Evolutionary conservation across 2,888 invertebrate species (phyloP).

Genomic region (Rhingia campestris): DNA sequence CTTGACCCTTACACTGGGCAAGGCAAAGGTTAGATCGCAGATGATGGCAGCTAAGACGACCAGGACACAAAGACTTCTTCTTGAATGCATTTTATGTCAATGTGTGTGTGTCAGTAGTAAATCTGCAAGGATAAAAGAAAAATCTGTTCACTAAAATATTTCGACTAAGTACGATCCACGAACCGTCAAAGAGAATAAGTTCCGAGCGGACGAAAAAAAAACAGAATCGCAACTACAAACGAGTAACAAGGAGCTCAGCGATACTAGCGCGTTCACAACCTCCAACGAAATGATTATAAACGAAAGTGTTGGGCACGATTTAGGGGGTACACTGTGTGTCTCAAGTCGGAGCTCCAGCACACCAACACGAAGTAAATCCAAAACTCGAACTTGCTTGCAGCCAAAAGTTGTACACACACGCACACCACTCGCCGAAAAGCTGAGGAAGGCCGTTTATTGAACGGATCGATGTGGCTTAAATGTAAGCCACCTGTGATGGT

Average conservation of each 20-base stretch:
- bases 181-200: conserved; percentile 41
- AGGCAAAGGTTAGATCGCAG: conserved; percentile 77
- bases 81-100: conserved; percentile 78
- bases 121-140: conserved; percentile 58
- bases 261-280: conserved; percentile 83
- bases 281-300: conserved; percentile 83
- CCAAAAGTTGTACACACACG: conserved; percentile 76
- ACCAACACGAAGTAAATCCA: conserved; percentile 31
- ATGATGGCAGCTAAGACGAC: conserved; percentile 76
- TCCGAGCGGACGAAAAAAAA: conserved; percentile 41
- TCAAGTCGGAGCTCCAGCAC: conserved; percentile 45
- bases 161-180: conserved; percentile 26
- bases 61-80: conserved; percentile 77
- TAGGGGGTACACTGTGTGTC: conserved; percentile 65
- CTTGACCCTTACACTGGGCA: conserved; percentile 79
- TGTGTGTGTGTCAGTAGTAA: conserved; percentile 48
- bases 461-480: conserved; percentile 19
- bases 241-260: conserved; percentile 75
- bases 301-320: conserved; percentile 78
- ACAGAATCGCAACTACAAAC: conserved; percentile 44
- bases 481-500: conserved; percentile 31
- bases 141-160: conserved; percentile 20
- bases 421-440: conserved; percentile 54
- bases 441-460: conserved; percentile 60
- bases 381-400: conserved; percentile 63